Base-by-base conservation (phyloP, 2,888 invertebrate genomes). In the Lutraria lutraria region DNA sequence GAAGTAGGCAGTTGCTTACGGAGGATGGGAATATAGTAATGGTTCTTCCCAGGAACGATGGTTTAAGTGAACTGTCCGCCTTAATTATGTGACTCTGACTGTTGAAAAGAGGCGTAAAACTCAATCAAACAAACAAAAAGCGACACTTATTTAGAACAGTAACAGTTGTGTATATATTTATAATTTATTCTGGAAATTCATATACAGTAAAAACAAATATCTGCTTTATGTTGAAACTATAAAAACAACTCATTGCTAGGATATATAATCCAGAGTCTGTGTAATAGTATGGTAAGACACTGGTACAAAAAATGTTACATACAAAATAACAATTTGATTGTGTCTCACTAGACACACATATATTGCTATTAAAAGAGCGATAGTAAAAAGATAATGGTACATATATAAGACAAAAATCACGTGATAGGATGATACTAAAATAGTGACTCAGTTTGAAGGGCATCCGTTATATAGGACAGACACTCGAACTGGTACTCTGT, bases 171-270 rank as follows among this genome's bases (percentile, higher is more conserved):
- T 68, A 25, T 43, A 43, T 25, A 68, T 68, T 68, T 68, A 68
- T 68, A 68, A 68, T 68, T 68, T 68, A 68, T 68, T 68, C 63
- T 68, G 63, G 63, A 68, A 68, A 68, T 68, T 68, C 43, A 43
- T 43, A 43, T 43, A 68, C n/a, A 68, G 25, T 68, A 68, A 68
- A n/a, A 68, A 68, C 63, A 68, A 68, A 68, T 68, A 68, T 68
- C 63, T 68, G 63, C n/a, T 68, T 25, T 68, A 68, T 25, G 31
- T 76, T 34, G 76, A 76, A 76, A 31, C 16, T 19, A 76, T 34
- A 34, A 31, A 76, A 76, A 72, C 29, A 76, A 76, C 31, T 34
- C 29, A 76, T 34, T 76, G 34, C 76, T 76, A 34, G 76, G 34
- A 76, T 76, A 76, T 31, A 56, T 31, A 31, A 68, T 25, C n/a